Percentiles rank a stretch among this genome's conserved stretches.
These are phyloP conservation scores for Dendrolimus punctatus DNA, from an alignment of 1,140 invertebrate genomes.

Conservation along the genomic window DNA sequence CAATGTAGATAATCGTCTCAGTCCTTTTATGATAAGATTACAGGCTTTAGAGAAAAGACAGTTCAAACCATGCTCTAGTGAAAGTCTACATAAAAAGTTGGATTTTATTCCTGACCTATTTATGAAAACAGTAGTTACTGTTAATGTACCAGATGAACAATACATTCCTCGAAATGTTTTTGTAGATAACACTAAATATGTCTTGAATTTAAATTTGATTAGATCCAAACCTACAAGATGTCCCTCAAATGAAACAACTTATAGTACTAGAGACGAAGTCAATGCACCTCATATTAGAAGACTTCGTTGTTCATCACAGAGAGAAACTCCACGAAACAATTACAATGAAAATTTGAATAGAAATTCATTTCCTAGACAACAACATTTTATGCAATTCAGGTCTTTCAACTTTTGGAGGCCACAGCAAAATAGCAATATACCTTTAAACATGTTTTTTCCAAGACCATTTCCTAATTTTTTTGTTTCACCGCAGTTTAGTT, in stretches of 20 bases:
- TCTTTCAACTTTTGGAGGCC: constrained; percentile 26
- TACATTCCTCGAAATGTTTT: constrained; percentile 42
- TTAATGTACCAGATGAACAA: constrained; percentile 37
- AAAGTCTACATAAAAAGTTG: constrained; percentile 24
- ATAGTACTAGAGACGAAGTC: constrained; percentile 32
- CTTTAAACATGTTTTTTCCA: constrained; percentile 35
- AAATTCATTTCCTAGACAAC: constrained; percentile 9
- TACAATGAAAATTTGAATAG: background rate
- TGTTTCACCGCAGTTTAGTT: constrained; percentile 18
- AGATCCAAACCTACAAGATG: constrained; percentile 17
- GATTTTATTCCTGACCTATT: constrained; percentile 34
- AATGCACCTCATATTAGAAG: constrained; percentile 29
- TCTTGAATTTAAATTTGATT: constrained; percentile 44
- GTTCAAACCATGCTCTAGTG: constrained; percentile 18
- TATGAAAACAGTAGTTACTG: constrained; percentile 27
- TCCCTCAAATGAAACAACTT: constrained; percentile 18
- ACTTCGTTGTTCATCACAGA: constrained; percentile 15
- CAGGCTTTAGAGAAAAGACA: constrained; percentile 27
- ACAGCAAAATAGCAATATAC: constrained; percentile 21
- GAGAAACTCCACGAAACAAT: constrained; percentile 7
- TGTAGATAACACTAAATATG: constrained; percentile 37
- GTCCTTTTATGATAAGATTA: constrained; percentile 16
- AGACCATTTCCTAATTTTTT: constrained; percentile 23
- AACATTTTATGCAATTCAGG: constrained; percentile 20
- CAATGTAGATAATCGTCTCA: no score